Base-by-base conservation (phyloP, 2,888 invertebrate species). In the Caenorhabditis plicata region DNA sequence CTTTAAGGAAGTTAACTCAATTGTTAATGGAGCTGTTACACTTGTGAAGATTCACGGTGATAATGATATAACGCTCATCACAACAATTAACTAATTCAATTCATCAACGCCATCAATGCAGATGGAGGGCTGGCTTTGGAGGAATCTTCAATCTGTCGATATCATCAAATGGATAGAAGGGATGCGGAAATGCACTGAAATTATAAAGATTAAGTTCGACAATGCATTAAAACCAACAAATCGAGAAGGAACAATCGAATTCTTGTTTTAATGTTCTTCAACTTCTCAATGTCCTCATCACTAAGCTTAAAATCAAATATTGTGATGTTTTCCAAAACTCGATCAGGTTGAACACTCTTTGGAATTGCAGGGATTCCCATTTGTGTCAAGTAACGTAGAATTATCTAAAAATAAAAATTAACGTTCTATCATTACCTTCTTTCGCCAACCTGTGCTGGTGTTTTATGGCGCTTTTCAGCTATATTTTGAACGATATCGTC, bases 251-350 rank as follows among this genome's bases (percentile, higher is more conserved):
- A 70, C 3, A 70, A 61, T 25, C 70, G 50, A 26, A 61, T 55
- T 35, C 53, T 46, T 8, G 48, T 51, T 22, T 53, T 41, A 5
- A 70, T 42, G 9, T 39, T 44, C 35, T 68, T 52, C 26, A 74
- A 50, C 15, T 60, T 44, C 20, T 52, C 43, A 43, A 73, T 47
- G 42, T 75, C 73, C 33, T 70, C 73, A 15, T 46, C 49, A 26
- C 51, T 52, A 27, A 75, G 43, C 20, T 64, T 44, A 52, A 75
- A 75, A 33, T 72, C 71, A 40, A 70, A 73, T 41, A 70, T 64
- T 27, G 58, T 60, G 25, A 71, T 55, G 48, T 75, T 75, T 53
- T 75, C 67, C 20, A 61, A 49, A 42, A 74, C 48, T 54, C 73
- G 45, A 25, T 68, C 63, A 13, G 70, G 62, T 35, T 62, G 65